These are phyloP conservation scores for Drosophila sproati DNA, from an alignment of 1,140 invertebrate genomes.

Conservation along the genomic window DNA sequence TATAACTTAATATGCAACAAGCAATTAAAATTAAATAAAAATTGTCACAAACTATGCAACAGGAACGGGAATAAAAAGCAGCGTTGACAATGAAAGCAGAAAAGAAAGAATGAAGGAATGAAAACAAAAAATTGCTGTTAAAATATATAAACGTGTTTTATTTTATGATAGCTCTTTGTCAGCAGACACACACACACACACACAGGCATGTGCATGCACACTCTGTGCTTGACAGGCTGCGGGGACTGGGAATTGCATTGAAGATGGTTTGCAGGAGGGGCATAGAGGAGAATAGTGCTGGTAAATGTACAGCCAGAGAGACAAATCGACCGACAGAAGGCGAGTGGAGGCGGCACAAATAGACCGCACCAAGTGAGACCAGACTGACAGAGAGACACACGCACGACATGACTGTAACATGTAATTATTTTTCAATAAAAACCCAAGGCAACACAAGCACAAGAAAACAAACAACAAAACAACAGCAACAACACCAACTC, in stretches of 20 bases:
- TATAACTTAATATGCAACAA: slow-evolving; percentile 79
- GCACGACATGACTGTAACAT: slow-evolving; percentile 83
- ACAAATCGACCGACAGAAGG: slow-evolving; percentile 19
- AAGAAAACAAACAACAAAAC: slow-evolving; percentile 46
- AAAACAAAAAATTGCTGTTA: slow-evolving; percentile 51
- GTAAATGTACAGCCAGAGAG: slow-evolving; percentile 27
- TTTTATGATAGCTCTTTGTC: slow-evolving; percentile 81
- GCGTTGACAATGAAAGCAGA: slow-evolving; percentile 38
- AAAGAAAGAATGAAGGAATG: slow-evolving; percentile 11
- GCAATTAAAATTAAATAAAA: slow-evolving; percentile 82
- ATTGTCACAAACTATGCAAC: slow-evolving; percentile 72
- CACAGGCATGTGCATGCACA: slow-evolving; percentile 23
- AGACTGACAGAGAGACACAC: slow-evolving; percentile 58
- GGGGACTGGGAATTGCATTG: slow-evolving; percentile 41
- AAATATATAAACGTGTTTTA: slow-evolving; percentile 77
- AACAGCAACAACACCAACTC: slow-evolving; percentile 22
- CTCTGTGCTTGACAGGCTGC: slow-evolving; percentile 70
- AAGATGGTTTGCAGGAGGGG: background rate
- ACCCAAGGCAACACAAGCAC: slow-evolving; percentile 68
- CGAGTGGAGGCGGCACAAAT: slow-evolving; percentile 64
- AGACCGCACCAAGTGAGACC: slow-evolving; percentile 67
- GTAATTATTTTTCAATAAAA: slow-evolving; percentile 84
- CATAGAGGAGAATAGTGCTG: background rate
- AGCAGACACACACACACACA: slow-evolving; percentile 51
- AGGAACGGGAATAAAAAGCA: slow-evolving; percentile 15